Evolutionary conservation across 2,888 invertebrate species (phyloP), one percentile per base, ranked within the genome.

Genomic region (Drosophila neutralis): DNA sequence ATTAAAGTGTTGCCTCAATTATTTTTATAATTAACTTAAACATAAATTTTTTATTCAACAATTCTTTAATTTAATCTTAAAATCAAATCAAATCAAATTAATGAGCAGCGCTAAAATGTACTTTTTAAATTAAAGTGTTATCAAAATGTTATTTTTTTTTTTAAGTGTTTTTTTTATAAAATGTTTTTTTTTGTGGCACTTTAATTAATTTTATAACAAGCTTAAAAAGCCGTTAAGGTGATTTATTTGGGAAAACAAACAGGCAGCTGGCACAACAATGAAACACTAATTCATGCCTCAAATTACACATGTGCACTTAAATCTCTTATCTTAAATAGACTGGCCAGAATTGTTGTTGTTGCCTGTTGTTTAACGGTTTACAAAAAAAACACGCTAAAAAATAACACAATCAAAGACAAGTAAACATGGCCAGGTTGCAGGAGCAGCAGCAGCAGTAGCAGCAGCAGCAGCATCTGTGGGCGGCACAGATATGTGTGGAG

Each of bases 341-440:
- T 33, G 33, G 33, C 33, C 33, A 10, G 33, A 33, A 33, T 79
- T 72, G 40, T 21, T 42, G 21, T 82, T 42, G 21, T 82, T 58
- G 57, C 29, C 60, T 68, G 83, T 88, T 80, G 69, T 71, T 21
- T 24, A n/a, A 29, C 48, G 56, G 51, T 67, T 71, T 56, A 21
- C 68, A 54, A 75, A 53, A 21, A 59, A 49, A 64, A 75, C 58
- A 75, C 62, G 73, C 67, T 59, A 57, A 72, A 83, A 76, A 86
- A 73, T 4, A 35, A 24, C 68, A 72, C 71, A 79, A 80, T 73
- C 65, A 58, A 40, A 48, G 42, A 49, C 48, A 48, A 33, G 64
- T 64, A 57, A 49, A 51, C 38, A 21, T n/a, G 66, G 7, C 11
- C 3, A 52, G 62, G 63, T 15, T 45, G 24, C 45, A 15, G 24